Evolutionary conservation across 2,797 vertebrate species (phyloP).

Genomic region (Hafferia zeledoni): DNA sequence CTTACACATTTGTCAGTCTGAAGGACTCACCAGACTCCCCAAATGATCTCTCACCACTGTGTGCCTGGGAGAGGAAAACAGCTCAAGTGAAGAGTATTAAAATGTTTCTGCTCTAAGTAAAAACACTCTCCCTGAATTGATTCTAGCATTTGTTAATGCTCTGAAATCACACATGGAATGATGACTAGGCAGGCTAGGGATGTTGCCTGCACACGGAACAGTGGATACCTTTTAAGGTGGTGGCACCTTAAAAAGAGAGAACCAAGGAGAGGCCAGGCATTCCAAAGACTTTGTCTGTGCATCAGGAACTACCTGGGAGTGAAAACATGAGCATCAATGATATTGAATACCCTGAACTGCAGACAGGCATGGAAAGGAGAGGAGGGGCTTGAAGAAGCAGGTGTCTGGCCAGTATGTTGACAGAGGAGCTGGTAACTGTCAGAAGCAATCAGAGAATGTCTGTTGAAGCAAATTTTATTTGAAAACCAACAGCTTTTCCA

Average conservation of each 20-base stretch:
- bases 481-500: neutral
- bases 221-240: neutral
- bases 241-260: neutral
- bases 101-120: neutral
- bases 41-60: neutral
- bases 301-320: neutral
- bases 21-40: neutral
- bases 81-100: neutral
- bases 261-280: neutral
- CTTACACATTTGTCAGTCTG: neutral
- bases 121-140: neutral
- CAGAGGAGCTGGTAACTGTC: neutral
- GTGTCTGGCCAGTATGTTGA: neutral
- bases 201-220: neutral
- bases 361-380: neutral
- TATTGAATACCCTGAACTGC: accelerated
- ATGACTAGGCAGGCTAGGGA: neutral
- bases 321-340: neutral
- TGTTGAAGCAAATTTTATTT: neutral
- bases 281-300: neutral
- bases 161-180: neutral
- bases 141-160: neutral
- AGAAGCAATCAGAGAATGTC: neutral
- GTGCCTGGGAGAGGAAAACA: neutral
- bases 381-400: neutral